Base-by-base conservation (phyloP, 92 coral and sea anemone species). In the Muricea muricata region DNA sequence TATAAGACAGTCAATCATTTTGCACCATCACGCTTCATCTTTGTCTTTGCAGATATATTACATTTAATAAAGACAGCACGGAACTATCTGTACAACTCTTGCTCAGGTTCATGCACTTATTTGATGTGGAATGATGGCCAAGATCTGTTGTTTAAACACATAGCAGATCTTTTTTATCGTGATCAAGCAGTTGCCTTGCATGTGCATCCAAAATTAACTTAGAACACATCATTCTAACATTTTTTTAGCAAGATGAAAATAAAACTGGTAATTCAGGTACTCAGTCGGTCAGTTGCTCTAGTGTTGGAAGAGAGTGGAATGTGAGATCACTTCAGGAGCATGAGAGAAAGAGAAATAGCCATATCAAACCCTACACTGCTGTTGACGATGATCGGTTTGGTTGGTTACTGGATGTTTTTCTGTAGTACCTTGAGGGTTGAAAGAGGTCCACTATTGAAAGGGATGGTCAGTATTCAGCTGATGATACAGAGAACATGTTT, bases 361-460 rank as follows among this genome's bases (percentile, higher is more conserved):
- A 81, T 80, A 83, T 91, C 78, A 89, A 91, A 39, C 90, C 94
- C 60, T 89, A 92, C 87, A 89, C 87, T 28, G 78, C 92, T 50
- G 76, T 33, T 40, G 61, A 92, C 65, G 94, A 92, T 86, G 88
- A 81, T 78, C 87, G 91, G 89, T 89, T 77, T 39, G 25, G 17
- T 0, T 77, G 47, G 69, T 34, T 77, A 12, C 18, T 9, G 13
- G 70, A 58, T 77, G 82, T 77, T 13, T 77, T 77, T 63, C 66
- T 75, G 1, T 1, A 47, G 81, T 46, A 50, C 65, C 58, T 73
- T 5, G 77, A 83, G 60, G 32, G 37, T 40, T 50, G 69, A 57
- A 71, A 82, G 69, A 12, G 23, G 48, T 52, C 69, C 66, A 79
- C 84, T 66, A 25, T 61, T 35, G 30, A 79, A 60, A 34, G 84